Percentiles rank a stretch among this genome's conserved stretches.
Conservation (phyloP, 2,113 vertebrate species). For the Tretioscincus oriximinensis region DNA sequence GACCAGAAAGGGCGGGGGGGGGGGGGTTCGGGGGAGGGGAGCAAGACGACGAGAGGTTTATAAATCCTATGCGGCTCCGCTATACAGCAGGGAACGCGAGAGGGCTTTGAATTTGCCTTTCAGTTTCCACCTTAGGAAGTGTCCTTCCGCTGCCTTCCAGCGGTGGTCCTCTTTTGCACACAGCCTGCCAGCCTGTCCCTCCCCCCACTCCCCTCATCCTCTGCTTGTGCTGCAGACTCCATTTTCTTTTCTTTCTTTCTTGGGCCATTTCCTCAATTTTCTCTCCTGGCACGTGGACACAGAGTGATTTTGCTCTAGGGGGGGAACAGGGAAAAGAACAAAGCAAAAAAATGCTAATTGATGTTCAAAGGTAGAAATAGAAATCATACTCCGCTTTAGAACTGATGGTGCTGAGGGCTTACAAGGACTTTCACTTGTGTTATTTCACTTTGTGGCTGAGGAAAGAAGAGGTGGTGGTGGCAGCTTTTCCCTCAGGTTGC, state of each 20-base stretch:
- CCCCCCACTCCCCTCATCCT: neutral
- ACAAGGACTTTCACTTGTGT: too few relatives aligned
- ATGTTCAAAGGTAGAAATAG: neutral
- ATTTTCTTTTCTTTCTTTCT: slow-evolving; percentile 4
- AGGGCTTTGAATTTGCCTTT: too few relatives aligned
- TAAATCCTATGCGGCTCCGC: too few relatives aligned
- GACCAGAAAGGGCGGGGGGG: neutral
- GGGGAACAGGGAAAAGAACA: neutral
- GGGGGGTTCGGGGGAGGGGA: neutral
- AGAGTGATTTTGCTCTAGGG: neutral
- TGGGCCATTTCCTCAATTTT: neutral
- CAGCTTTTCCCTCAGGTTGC: neutral
- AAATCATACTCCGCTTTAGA: neutral
- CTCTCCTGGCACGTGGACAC: fast-evolving
- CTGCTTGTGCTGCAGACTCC: neutral
- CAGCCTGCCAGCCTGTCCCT: neutral
- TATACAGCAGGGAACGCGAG: neutral
- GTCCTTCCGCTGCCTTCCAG: neutral
- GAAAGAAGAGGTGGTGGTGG: too few relatives aligned
- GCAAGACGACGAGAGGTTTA: neutral
- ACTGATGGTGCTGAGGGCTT: neutral
- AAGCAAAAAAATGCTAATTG: neutral
- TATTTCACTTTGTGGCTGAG: too few relatives aligned
- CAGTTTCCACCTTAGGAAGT: neutral
- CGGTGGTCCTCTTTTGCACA: neutral